These are phyloP conservation scores for Zalophus californianus DNA, from an alignment of 2,797 vertebrate genomes.

Conservation along the genomic window DNA sequence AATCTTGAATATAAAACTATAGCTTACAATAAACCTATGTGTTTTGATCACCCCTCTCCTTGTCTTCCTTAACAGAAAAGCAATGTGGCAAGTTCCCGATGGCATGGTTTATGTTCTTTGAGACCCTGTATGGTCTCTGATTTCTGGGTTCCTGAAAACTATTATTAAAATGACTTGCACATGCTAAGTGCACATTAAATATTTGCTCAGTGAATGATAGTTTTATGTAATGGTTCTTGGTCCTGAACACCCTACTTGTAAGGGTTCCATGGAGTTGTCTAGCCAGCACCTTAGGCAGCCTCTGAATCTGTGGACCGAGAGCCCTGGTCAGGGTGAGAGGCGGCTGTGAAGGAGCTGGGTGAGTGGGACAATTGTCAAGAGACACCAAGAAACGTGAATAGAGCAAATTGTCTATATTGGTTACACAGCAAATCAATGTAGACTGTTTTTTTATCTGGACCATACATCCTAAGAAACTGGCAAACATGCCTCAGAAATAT, in stretches of 20 bases:
- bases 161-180: not conserved
- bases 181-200: not conserved
- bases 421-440: not conserved
- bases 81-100: not conserved
- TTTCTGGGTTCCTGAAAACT: not conserved
- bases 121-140: not conserved
- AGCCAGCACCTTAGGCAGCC: not conserved
- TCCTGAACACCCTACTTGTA: not conserved
- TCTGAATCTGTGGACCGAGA: not conserved
- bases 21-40: not conserved
- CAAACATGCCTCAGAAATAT: not conserved
- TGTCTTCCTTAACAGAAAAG: not conserved
- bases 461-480: not conserved
- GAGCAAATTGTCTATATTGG: not conserved
- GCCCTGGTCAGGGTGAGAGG: not conserved
- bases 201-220: not conserved
- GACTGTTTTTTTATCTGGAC: not conserved
- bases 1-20: conserved; percentile 31
- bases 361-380: not conserved
- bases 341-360: rapidly evolving
- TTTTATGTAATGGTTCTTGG: not conserved
- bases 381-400: rapidly evolving
- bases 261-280: not conserved
- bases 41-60: conserved; percentile 1
- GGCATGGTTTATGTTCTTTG: not conserved